These are phyloP conservation scores for Lates calcarifer DNA, from an alignment of 2,113 vertebrate species.

Conservation along the genomic window DNA sequence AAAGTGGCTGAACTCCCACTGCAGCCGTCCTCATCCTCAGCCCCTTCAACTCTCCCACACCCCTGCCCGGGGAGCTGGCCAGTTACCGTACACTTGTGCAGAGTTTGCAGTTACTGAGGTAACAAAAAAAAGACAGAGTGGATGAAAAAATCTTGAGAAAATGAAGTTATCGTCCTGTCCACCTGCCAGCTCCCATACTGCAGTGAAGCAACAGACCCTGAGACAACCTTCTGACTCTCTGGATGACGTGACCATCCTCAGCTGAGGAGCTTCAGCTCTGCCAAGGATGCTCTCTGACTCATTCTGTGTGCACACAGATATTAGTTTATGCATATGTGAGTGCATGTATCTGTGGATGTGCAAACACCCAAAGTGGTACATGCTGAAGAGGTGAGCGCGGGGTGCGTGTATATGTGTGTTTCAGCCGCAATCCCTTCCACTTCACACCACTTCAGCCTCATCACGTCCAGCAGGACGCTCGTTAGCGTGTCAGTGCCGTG, in stretches of 20 bases:
- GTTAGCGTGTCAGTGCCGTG: constrained; percentile 59
- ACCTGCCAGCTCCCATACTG: constrained; percentile 66
- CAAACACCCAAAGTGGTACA: background rate
- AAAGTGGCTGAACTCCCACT: constrained; percentile 60
- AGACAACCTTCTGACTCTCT: constrained; percentile 63
- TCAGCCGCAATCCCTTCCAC: constrained; percentile 32
- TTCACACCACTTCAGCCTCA: constrained; percentile 64
- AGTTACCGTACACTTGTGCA: constrained; percentile 59
- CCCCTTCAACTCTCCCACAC: constrained; percentile 51
- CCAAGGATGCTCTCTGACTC: constrained; percentile 54
- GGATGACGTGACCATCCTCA: constrained; percentile 45
- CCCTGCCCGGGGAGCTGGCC: constrained; percentile 43
- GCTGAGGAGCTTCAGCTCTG: constrained; percentile 34
- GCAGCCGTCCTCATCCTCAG: constrained; percentile 52
- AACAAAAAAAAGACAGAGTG: constrained; percentile 37
- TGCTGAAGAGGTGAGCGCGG: constrained; percentile 4
- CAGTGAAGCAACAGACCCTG: constrained; percentile 67
- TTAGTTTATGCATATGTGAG: background rate
- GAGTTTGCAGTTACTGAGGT: constrained; percentile 63
- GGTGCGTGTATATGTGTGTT: constrained; percentile 17
- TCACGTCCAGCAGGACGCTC: constrained; percentile 64
- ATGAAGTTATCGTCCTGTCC: constrained; percentile 61
- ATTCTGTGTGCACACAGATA: constrained; percentile 31
- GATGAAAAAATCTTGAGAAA: constrained; percentile 38
- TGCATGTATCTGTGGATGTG: constrained; percentile 1